phyloP scores from a whole-genome alignment of 2,797 vertebrate genomes.

The Siniperca scherzeri region DNA sequence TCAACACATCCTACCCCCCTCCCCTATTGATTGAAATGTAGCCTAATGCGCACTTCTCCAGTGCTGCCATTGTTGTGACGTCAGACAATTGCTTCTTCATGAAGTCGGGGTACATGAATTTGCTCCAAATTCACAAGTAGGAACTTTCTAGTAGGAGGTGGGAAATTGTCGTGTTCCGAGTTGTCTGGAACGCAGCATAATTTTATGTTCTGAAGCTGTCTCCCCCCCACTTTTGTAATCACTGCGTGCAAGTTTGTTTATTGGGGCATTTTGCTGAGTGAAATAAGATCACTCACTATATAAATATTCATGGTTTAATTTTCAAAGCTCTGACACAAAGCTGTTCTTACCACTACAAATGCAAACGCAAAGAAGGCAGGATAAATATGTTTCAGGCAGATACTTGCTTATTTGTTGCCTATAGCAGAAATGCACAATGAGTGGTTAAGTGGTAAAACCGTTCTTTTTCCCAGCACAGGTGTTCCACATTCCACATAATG shows the following conservation, averaged over 20 bases:
- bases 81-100: too few relatives aligned
- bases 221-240: conserved; percentile 11
- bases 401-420: conserved; percentile 39
- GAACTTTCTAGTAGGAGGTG: too few relatives aligned
- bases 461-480: conserved; percentile 65
- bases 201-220: conserved; percentile 18
- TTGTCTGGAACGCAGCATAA: too few relatives aligned
- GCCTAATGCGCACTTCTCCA: too few relatives aligned
- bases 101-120: too few relatives aligned
- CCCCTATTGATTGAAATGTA: too few relatives aligned
- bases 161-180: too few relatives aligned
- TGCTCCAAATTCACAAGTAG: too few relatives aligned
- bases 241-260: conserved; percentile 20
- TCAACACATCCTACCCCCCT: too few relatives aligned
- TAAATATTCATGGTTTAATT: conserved; percentile 29
- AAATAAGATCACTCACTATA: conserved; percentile 24
- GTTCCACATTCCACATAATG: conserved; percentile 74
- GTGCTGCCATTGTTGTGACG: too few relatives aligned
- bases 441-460: conserved; percentile 41
- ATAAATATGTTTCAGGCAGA: conserved; percentile 33
- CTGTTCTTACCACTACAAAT: background rate
- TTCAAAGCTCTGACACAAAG: conserved; percentile 23
- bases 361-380: background rate
- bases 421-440: conserved; percentile 30
- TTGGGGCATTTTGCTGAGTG: conserved; percentile 12